A percentile compares a stretch with the other conserved stretches of the same genome.
Evolutionary conservation across 2,888 invertebrate genomes (phyloP).

Genomic region (Hecatera dysodea): DNA sequence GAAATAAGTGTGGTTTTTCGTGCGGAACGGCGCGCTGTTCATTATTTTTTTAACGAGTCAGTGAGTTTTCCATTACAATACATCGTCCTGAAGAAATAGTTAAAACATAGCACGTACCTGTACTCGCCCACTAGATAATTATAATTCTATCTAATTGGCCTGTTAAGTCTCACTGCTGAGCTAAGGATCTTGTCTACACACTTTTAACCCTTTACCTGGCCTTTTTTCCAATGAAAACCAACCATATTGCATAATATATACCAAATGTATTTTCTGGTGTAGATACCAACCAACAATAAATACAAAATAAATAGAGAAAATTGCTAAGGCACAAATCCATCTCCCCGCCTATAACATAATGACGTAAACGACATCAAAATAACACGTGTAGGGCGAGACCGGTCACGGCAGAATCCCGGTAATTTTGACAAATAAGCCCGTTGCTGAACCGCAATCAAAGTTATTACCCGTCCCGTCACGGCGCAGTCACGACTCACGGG

Average conservation of each 20-base stretch:
- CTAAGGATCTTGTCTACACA: background rate
- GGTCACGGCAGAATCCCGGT: slow-evolving; percentile 68
- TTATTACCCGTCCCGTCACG: slow-evolving; percentile 65
- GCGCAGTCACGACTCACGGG: slow-evolving; percentile 61
- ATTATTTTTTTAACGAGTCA: background rate
- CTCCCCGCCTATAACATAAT: slow-evolving; percentile 58
- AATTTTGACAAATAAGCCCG: slow-evolving; percentile 75
- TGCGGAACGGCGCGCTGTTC: background rate
- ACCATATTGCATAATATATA: no score
- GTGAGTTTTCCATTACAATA: background rate
- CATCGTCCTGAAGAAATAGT: background rate
- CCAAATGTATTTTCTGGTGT: no score
- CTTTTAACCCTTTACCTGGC: background rate
- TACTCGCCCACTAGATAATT: background rate
- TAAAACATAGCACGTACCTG: no score
- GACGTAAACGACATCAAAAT: slow-evolving; percentile 60
- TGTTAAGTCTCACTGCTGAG: background rate
- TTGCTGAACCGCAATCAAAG: slow-evolving; percentile 66
- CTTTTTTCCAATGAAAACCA: background rate
- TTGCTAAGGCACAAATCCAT: background rate
- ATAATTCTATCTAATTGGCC: background rate
- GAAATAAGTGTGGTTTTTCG: background rate
- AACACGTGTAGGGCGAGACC: slow-evolving; percentile 57
- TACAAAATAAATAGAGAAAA: background rate
- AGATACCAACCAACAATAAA: background rate